Evolutionary conservation across 1,140 invertebrate genomes (phyloP), one percentile per base, ranked within the genome.

Genomic region (Papilio machaon): DNA sequence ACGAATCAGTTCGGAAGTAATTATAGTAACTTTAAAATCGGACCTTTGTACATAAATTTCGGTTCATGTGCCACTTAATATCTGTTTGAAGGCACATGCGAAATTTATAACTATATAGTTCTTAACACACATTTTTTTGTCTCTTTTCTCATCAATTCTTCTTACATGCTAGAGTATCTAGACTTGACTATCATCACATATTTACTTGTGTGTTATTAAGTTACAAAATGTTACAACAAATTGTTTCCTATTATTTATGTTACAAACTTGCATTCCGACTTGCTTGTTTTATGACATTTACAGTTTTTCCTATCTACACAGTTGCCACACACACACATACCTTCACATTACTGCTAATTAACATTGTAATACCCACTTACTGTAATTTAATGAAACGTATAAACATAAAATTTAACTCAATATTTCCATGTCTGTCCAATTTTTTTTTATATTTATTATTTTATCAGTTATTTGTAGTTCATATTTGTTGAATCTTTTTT

Each of bases 281-380:
- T 70, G 17, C 64, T 70, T 49, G 74, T 13, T 75, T 75, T 75
- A 52, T 75, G 19, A 19, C 47, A 30, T 52, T 47, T 75, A 49
- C 46, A 75, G 74, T 75, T 75, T 75, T 75, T 75, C 23, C 13
- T 75, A 49, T 49, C 60, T 30, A 67, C 23, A 70, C 13, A 70
- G 13, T 38, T 2, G 46, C n/a, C 30, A 2, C 23, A 17, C 54
- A 15, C 73, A 52, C 46, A 11, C 4, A 49, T 23, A 47, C 15
- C 47, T 46, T 11, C 23, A 75, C 46, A 19, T 75, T 43, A 19
- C 35, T n/a, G 35, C 35, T 78, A 60, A 78, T 78, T 58, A 58
- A 58, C 52, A 43, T 60, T 60, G 52, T 58, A 58, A 38, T 17
- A 58, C 19, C n/a, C 6, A 78, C n/a, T 60, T 58, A 78, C 75